Evolutionary conservation across 2,888 invertebrate species (phyloP).

Genomic region (Tetheella fluctuosa): DNA sequence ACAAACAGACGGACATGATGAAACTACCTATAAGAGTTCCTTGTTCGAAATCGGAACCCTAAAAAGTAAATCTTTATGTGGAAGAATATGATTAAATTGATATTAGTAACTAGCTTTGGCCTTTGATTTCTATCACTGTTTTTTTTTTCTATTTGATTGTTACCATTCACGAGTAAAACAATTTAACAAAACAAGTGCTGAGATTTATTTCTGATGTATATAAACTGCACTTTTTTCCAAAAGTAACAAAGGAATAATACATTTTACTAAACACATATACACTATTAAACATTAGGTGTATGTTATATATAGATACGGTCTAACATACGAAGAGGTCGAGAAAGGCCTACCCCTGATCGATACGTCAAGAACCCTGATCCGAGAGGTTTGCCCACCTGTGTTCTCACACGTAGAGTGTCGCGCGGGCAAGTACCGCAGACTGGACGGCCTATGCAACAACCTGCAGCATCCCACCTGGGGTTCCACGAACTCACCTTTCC

Average conservation of each 20-base stretch:
- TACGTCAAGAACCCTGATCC: slow-evolving; percentile 93
- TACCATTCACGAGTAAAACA: neutral
- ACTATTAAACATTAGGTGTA: too few species aligned
- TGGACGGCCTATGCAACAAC: slow-evolving; percentile 95
- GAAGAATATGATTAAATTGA: neutral
- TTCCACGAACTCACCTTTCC: slow-evolving; percentile 92
- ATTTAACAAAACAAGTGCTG: too few species aligned
- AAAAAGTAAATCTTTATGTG: neutral
- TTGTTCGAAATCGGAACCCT: too few species aligned
- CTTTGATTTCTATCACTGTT: neutral
- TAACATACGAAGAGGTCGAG: slow-evolving; percentile 93
- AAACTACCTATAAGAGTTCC: too few species aligned
- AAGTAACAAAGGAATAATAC: slow-evolving; percentile 2
- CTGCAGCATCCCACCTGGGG: slow-evolving; percentile 96
- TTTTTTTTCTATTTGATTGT: neutral
- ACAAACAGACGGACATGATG: too few species aligned
- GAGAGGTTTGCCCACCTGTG: slow-evolving; percentile 94
- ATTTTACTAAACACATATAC: neutral
- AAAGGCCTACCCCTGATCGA: slow-evolving; percentile 94
- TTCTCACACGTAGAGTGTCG: slow-evolving; percentile 94
- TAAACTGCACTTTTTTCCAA: too few species aligned
- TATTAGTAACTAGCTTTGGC: neutral
- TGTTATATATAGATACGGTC: slow-evolving; percentile 89
- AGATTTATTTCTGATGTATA: too few species aligned
- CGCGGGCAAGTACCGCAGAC: slow-evolving; percentile 93